phyloP scores from a whole-genome alignment of 2,113 vertebrate species.

The Tautogolabrus adspersus region DNA sequence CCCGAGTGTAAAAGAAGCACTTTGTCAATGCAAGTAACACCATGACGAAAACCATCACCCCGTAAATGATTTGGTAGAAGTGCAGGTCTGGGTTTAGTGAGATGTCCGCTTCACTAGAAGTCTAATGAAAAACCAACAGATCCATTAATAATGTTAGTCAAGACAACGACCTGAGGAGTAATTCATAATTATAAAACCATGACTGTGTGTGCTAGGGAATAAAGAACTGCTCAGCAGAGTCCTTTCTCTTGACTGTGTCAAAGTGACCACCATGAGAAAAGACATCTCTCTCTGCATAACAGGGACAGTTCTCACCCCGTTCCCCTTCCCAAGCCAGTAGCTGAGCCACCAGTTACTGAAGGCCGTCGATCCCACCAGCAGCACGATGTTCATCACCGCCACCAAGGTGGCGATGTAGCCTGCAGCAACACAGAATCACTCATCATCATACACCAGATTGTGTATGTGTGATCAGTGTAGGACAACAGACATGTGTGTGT shows the following conservation, averaged over 20 bases:
- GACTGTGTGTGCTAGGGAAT: no score
- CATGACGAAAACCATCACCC: conserved; percentile 63
- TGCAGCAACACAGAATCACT: conserved; percentile 56
- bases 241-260: no score
- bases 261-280: no score
- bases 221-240: no score
- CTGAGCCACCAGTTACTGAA: conserved; percentile 90
- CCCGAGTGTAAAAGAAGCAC: conserved; percentile 80
- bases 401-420: conserved; percentile 80
- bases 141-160: neutral
- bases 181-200: neutral
- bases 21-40: conserved; percentile 72
- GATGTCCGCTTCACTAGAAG: conserved; percentile 37
- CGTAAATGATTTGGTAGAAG: conserved; percentile 81
- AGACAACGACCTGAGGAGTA: neutral
- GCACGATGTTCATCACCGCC: conserved; percentile 66
- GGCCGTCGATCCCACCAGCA: conserved; percentile 82
- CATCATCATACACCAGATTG: neutral
- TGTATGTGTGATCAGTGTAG: neutral
- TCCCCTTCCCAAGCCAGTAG: conserved; percentile 83
- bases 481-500: neutral
- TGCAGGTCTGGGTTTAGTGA: conserved; percentile 72
- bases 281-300: no score
- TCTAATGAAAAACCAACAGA: neutral
- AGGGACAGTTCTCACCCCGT: conserved; percentile 79